phyloP scores from a whole-genome alignment of 2,113 vertebrate genomes.

The Platysteira castanea region DNA sequence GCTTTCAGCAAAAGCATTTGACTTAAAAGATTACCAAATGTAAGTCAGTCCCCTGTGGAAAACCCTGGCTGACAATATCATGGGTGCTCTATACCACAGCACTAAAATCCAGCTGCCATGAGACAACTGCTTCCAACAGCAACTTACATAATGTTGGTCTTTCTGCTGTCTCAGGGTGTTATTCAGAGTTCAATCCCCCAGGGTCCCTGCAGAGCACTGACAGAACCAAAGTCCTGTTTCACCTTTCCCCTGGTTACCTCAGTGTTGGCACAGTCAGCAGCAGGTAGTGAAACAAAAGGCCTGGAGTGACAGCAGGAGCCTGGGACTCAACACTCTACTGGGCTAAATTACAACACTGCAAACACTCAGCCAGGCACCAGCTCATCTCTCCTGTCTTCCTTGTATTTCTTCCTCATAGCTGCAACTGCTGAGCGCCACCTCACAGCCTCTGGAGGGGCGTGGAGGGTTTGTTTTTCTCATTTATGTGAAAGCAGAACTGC shows the following conservation, averaged over 20 bases:
- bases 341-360: neutral
- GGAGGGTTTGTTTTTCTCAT: neutral
- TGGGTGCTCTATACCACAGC: neutral
- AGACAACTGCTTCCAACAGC: neutral
- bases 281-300: neutral
- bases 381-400: neutral
- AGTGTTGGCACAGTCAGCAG: neutral
- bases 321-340: neutral
- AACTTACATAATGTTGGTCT: neutral
- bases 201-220: neutral
- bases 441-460: neutral
- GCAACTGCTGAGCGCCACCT: neutral
- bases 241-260: neutral
- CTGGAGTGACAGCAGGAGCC: neutral
- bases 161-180: neutral
- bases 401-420: neutral
- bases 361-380: neutral
- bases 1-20: neutral
- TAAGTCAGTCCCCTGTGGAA: neutral
- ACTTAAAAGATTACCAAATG: neutral
- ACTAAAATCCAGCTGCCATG: neutral
- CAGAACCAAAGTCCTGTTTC: neutral
- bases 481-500: neutral
- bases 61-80: rapidly evolving
- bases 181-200: neutral